Evolutionary conservation across 2,888 invertebrate genomes (phyloP).

Genomic region (Hymenopus coronatus): DNA sequence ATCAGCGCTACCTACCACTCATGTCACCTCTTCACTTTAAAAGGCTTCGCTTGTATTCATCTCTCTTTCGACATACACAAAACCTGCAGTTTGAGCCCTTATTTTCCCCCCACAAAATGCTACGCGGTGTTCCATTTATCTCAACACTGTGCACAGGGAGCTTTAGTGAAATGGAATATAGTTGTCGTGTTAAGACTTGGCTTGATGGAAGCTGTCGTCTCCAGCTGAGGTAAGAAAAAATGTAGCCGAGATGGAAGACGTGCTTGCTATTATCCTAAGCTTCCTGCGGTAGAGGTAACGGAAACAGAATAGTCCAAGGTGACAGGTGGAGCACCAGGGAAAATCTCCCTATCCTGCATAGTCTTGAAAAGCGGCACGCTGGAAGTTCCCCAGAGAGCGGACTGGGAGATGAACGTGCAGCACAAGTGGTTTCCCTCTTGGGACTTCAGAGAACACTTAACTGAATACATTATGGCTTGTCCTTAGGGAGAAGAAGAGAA

Average conservation of each 20-base stretch:
- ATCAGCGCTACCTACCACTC: neutral
- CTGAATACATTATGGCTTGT: neutral
- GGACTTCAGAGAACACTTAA: neutral
- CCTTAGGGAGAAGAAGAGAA: neutral
- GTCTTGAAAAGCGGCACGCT: neutral
- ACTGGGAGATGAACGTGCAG: neutral
- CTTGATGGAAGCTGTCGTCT: conserved; percentile 10
- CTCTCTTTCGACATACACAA: neutral
- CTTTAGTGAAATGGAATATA: neutral
- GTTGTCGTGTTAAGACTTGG: conserved; percentile 9
- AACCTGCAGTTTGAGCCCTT: neutral
- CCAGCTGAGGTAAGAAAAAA: conserved; percentile 11
- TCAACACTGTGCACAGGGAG: no score
- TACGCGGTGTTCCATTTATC: neutral
- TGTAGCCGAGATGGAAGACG: neutral
- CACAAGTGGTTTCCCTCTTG: neutral
- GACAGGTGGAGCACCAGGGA: neutral
- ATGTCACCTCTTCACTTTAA: neutral
- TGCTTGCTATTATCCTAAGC: conserved; percentile 14
- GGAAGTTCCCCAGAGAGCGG: neutral
- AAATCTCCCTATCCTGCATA: neutral
- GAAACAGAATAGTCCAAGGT: conserved; percentile 3
- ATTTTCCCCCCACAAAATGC: neutral
- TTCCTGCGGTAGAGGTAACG: neutral
- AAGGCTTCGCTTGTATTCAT: neutral